Percentiles rank a stretch among this genome's conserved stretches.
phyloP scores from a whole-genome alignment of 2,797 vertebrate species.

The Poeciliopsis presidionis region DNA sequence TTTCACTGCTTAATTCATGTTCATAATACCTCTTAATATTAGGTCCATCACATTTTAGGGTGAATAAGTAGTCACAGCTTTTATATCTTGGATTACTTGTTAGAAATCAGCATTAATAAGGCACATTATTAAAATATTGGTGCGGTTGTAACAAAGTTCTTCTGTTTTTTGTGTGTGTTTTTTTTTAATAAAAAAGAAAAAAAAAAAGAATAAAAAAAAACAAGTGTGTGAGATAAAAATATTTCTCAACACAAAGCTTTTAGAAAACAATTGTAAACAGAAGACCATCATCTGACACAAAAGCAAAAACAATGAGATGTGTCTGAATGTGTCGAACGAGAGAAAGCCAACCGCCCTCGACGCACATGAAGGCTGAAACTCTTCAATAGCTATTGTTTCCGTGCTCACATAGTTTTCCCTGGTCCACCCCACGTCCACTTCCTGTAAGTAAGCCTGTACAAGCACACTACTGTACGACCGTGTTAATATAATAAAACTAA shows the following conservation, averaged over 20 bases:
- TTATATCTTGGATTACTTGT: conserved; percentile 21
- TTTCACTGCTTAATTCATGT: neutral
- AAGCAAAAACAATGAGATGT: conserved; percentile 4
- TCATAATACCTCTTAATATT: conserved; percentile 24
- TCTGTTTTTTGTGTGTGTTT: conserved; percentile 26
- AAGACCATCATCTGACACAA: conserved; percentile 15
- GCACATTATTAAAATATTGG: conserved; percentile 43
- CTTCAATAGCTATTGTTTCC: conserved; percentile 63
- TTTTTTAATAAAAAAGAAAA: conserved; percentile 8
- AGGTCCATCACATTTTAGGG: conserved; percentile 68
- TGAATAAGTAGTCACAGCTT: conserved; percentile 39
- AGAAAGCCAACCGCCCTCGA: conserved; percentile 36
- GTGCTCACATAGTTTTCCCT: conserved; percentile 45
- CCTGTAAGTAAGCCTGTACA: conserved; percentile 53
- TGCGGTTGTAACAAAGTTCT: conserved; percentile 65
- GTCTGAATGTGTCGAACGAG: conserved; percentile 7
- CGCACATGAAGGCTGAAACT: conserved; percentile 38
- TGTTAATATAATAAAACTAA: conserved; percentile 25
- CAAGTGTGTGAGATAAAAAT: conserved; percentile 10
- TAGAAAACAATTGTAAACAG: conserved; percentile 34
- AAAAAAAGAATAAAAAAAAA: conserved; percentile 21
- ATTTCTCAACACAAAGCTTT: conserved; percentile 18
- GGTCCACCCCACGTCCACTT: conserved; percentile 57
- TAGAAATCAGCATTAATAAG: conserved; percentile 61
- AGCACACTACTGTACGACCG: conserved; percentile 29